Evolutionary conservation across 2,797 vertebrate genomes (phyloP).

Genomic region (Pagetopsis macropterus): DNA sequence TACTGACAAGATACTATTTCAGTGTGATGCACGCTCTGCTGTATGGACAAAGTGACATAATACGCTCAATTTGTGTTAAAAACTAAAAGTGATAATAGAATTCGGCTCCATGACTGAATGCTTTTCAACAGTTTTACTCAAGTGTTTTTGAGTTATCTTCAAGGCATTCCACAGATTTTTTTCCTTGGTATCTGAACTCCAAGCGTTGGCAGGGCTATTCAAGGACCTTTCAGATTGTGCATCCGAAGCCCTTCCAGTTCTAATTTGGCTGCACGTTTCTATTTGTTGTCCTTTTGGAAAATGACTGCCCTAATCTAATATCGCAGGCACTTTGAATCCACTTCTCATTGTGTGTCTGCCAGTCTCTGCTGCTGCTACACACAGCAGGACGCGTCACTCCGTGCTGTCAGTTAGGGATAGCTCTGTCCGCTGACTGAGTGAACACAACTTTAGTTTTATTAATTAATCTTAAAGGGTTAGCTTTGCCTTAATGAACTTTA

Average conservation of each 20-base stretch:
- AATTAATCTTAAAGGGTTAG: slow-evolving; percentile 10
- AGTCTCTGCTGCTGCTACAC: slow-evolving; percentile 6
- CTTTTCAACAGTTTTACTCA: slow-evolving; percentile 13
- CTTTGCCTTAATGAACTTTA: slow-evolving; percentile 8
- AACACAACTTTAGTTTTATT: slow-evolving; percentile 2
- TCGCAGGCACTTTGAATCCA: slow-evolving; percentile 35
- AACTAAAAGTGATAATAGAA: slow-evolving; percentile 20
- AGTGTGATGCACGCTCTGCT: neutral
- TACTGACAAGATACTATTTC: neutral
- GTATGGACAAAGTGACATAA: slow-evolving; percentile 20
- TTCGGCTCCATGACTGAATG: neutral
- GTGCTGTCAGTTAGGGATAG: neutral
- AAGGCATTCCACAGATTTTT: slow-evolving; percentile 56
- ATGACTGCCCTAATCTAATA: slow-evolving; percentile 26
- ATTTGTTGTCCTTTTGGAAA: slow-evolving; percentile 43
- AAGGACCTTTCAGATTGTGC: slow-evolving; percentile 40
- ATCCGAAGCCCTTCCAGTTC: slow-evolving; percentile 49
- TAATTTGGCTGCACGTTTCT: slow-evolving; percentile 39
- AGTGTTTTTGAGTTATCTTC: slow-evolving; percentile 40
- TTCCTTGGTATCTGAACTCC: slow-evolving; percentile 35
- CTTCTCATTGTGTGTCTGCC: slow-evolving; percentile 19
- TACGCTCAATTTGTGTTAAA: slow-evolving; percentile 4
- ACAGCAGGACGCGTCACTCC: neutral
- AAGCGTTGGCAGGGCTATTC: slow-evolving; percentile 39
- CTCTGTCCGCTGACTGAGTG: neutral